These are phyloP conservation scores for Mobula hypostoma DNA, from an alignment of 2,113 vertebrate genomes.

Conservation along the genomic window DNA sequence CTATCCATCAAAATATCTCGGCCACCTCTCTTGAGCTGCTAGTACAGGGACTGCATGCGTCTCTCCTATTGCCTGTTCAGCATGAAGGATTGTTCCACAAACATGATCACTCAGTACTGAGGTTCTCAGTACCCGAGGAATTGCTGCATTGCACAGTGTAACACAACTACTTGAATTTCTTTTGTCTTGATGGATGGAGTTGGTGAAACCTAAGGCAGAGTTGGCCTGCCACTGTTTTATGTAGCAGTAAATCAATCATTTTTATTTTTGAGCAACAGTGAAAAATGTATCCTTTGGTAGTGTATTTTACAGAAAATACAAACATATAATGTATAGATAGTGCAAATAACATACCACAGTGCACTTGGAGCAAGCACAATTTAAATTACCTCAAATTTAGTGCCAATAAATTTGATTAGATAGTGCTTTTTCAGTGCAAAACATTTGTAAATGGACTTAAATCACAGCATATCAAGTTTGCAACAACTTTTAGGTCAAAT, in stretches of 20 bases:
- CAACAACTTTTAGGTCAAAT: no score
- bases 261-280: not conserved
- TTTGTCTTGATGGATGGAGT: not conserved
- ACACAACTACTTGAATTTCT: not conserved
- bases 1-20: not conserved
- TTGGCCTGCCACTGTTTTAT: not conserved
- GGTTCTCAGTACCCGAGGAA: not conserved
- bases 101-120: not conserved
- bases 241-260: not conserved
- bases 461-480: no score
- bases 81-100: not conserved
- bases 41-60: not conserved
- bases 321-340: not conserved
- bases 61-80: not conserved
- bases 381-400: no score
- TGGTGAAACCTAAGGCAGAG: not conserved
- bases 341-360: not conserved
- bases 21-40: not conserved
- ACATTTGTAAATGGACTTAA: no score
- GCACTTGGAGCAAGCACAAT: not conserved
- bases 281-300: not conserved
- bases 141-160: not conserved
- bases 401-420: no score
- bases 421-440: no score
- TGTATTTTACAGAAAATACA: not conserved